Percentiles rank a stretch among this genome's conserved stretches.
phyloP scores from a whole-genome alignment of 2,888 invertebrate genomes.

The Oligia latruncula region DNA sequence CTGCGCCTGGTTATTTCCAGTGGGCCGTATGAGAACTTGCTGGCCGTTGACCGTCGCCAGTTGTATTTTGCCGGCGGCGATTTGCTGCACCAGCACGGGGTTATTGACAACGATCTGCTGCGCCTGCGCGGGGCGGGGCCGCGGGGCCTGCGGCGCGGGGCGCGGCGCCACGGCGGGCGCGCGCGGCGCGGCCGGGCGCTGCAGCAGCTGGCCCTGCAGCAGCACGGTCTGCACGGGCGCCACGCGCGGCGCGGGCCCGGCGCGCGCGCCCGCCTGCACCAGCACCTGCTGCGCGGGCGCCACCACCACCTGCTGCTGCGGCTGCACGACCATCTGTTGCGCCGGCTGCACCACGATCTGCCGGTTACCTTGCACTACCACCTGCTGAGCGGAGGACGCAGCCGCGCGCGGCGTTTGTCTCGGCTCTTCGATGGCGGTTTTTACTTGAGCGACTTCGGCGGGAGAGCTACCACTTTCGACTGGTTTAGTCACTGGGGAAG shows the following conservation, averaged over 20 bases:
- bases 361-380: conserved; percentile 79
- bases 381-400: conserved; percentile 70
- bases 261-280: conserved; percentile 69
- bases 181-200: conserved; percentile 65
- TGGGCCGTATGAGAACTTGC: conserved; percentile 94
- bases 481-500: conserved; percentile 76
- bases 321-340: conserved; percentile 67
- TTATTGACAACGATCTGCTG: conserved; percentile 95
- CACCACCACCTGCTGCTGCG: conserved; percentile 77
- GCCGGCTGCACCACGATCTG: conserved; percentile 81
- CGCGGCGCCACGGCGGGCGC: conserved; percentile 73
- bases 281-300: conserved; percentile 74
- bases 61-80: conserved; percentile 95
- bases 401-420: conserved; percentile 63
- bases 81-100: conserved; percentile 94
- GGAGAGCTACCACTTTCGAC: conserved; percentile 62
- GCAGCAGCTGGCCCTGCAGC: conserved; percentile 70
- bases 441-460: conserved; percentile 40
- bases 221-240: conserved; percentile 60
- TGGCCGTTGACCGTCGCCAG: conserved; percentile 96
- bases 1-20: conserved; percentile 94
- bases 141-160: conserved; percentile 75
- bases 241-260: conserved; percentile 68
- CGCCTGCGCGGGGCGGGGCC: conserved; percentile 77
- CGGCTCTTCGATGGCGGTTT: conserved; percentile 54